phyloP scores from a whole-genome alignment of 1,140 invertebrate genomes.

The Sinonovacula constricta region DNA sequence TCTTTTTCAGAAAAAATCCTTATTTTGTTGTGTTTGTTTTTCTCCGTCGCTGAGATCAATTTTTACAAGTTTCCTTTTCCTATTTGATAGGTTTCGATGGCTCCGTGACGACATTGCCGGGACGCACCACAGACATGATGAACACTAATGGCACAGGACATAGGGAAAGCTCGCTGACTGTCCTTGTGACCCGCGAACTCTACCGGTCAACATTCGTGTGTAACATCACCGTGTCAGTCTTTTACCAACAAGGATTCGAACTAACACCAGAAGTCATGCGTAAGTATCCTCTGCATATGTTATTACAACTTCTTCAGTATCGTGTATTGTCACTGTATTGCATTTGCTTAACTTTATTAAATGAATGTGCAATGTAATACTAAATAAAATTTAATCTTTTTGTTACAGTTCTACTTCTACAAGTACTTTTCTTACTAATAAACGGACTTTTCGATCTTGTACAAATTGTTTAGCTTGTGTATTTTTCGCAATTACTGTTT shows the following conservation, averaged over 20 bases:
- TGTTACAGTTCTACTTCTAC: too few species aligned
- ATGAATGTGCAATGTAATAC: too few species aligned
- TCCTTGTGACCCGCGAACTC: constrained; percentile 39
- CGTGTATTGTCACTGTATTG: too few species aligned
- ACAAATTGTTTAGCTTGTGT: not conserved
- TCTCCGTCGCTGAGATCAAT: not conserved
- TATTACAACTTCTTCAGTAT: too few species aligned
- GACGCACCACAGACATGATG: constrained; percentile 19
- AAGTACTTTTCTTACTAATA: too few species aligned
- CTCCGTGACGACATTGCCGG: constrained; percentile 29
- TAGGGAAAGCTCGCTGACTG: constrained; percentile 26
- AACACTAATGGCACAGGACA: constrained; percentile 52
- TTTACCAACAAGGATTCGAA: constrained; percentile 25
- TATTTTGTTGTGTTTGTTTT: not conserved
- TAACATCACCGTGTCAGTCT: constrained; percentile 49
- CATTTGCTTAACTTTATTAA: too few species aligned
- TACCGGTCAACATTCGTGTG: constrained; percentile 51
- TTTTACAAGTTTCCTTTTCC: too few species aligned
- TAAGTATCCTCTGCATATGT: too few species aligned
- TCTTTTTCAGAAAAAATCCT: not conserved
- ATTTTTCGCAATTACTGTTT: not conserved
- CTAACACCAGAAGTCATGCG: constrained; percentile 40
- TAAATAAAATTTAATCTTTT: too few species aligned
- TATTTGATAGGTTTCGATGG: constrained; percentile 20
- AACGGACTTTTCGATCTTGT: too few species aligned